Evolutionary conservation across 2,797 vertebrate species (phyloP), one percentile per base, ranked within the genome.

Genomic region (Adelosebastes latens): DNA sequence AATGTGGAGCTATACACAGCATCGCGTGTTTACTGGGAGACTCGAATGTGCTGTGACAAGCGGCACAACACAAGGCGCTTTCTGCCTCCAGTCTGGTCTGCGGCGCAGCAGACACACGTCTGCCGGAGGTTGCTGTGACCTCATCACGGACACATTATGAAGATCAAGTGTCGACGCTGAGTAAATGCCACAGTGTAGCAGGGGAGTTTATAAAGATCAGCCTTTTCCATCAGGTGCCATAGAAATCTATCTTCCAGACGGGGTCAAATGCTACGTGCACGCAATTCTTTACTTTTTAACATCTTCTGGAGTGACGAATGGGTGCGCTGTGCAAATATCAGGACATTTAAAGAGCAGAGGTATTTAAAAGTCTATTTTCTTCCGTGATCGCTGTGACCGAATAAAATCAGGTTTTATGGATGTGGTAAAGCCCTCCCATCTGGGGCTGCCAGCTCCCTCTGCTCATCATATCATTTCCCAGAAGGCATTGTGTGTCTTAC

Each of bases 171-270:
- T 87, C 60, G 69, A 72, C 61, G 64, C 90, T 88, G 90, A 87
- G 93, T 82, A 92, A 94, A 94, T 93, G 92, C 83, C 90, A 93
- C 79, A 8, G 79, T 77, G 72, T 75, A 83, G 88, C 87, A 42
- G 77, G 89, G 89, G 92, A 91, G 67, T 90, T 90, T 75, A 86
- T 87, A 89, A 91, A 90, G 91, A 91, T 90, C 87, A 86, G 85
- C 75, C 82, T 75, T 79, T 87, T 91, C 86, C 84, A 86, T 84
- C 87, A 87, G 76, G 73, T 68, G 80, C 76, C 63, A 69, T 46
- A 80, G 74, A 86, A 77, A 90, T 89, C 83, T 22, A 39, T 84
- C 88, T 80, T 75, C 82, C 79, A 82, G 76, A 72, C 82, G n/a
- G 59, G 87, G 79, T 83, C 80, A 84, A 81, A 81, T 14, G 58